Conservation (phyloP, 2,113 vertebrate species). For the Todiramphus chloris region DNA sequence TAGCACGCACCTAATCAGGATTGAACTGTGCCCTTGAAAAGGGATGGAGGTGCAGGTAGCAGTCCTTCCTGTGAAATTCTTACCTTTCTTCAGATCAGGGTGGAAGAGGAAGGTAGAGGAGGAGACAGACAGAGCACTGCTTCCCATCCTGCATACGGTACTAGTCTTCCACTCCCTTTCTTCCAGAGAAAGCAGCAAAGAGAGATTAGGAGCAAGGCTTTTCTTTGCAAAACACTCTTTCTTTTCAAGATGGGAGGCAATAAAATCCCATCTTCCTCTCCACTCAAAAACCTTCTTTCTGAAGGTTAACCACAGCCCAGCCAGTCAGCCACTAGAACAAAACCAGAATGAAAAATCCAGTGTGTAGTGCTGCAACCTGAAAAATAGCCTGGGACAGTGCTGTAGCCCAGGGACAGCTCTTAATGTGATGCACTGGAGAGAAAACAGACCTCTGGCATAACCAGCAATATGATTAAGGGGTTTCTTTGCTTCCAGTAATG, state of each 20-base stretch:
- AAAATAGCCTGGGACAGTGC: slow-evolving; percentile 8
- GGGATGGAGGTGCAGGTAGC: neutral
- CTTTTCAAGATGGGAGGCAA: neutral
- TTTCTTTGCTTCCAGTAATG: slow-evolving; percentile 67
- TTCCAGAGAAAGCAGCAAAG: neutral
- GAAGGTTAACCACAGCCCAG: neutral
- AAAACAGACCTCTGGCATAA: slow-evolving; percentile 67
- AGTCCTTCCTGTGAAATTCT: neutral
- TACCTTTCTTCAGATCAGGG: neutral
- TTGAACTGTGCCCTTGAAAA: neutral
- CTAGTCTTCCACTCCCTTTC: neutral
- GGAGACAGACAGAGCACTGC: neutral
- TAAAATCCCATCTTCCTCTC: neutral
- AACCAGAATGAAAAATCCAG: neutral
- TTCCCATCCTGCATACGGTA: neutral
- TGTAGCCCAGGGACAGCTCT: slow-evolving; percentile 17
- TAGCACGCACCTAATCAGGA: neutral
- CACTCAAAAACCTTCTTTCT: neutral
- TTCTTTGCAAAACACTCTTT: neutral
- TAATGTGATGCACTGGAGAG: slow-evolving; percentile 61
- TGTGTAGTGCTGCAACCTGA: neutral
- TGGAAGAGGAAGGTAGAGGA: neutral
- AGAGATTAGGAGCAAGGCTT: neutral
- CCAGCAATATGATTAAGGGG: slow-evolving; percentile 62
- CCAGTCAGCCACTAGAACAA: neutral